These are phyloP conservation scores for Caenorhabditis imperialis DNA, from an alignment of 2,888 invertebrate species.

Conservation along the genomic window DNA sequence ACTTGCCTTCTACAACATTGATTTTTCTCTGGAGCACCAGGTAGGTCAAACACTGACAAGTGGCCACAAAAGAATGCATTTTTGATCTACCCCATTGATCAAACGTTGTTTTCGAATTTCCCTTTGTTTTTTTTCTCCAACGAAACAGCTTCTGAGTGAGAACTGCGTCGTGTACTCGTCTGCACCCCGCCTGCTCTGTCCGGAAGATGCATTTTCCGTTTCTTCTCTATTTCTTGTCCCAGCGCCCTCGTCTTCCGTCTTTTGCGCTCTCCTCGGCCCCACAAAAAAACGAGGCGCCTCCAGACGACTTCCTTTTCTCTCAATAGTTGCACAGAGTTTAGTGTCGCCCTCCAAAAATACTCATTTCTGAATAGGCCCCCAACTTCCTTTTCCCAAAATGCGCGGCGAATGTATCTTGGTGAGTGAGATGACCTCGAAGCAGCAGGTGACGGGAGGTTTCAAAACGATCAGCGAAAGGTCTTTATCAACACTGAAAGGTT, in stretches of 20 bases:
- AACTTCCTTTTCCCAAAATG: conserved; percentile 2
- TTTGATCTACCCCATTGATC: too few relatives aligned
- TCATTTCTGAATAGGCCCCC: conserved; percentile 9
- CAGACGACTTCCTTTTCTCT: conserved; percentile 22
- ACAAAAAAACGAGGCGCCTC: conserved; percentile 3
- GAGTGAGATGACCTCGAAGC: conserved; percentile 24
- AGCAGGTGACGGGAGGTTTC: conserved; percentile 22
- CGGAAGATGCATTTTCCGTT: conserved; percentile 3
- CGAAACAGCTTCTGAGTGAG: too few relatives aligned
- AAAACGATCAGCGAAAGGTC: conserved; percentile 4
- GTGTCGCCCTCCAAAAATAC: conserved; percentile 3
- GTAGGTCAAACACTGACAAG: conserved; percentile 82
- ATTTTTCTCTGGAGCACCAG: conserved; percentile 96
- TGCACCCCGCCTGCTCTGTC: conserved; percentile 1
- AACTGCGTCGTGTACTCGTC: too few relatives aligned
- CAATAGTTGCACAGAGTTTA: not conserved
- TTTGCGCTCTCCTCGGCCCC: not conserved
- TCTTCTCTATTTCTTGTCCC: conserved; percentile 26
- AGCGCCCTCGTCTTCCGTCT: conserved; percentile 8
- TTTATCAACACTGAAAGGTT: not conserved
- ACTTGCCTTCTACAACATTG: conserved; percentile 93
- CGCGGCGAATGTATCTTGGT: conserved; percentile 22
- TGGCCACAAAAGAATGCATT: too few relatives aligned
- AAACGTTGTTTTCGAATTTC: too few relatives aligned
- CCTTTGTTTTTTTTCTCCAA: too few relatives aligned